Percentiles rank a stretch among this genome's conserved stretches.
Conservation (phyloP, 2,888 invertebrate genomes). For the Notodonta dromedarius region DNA sequence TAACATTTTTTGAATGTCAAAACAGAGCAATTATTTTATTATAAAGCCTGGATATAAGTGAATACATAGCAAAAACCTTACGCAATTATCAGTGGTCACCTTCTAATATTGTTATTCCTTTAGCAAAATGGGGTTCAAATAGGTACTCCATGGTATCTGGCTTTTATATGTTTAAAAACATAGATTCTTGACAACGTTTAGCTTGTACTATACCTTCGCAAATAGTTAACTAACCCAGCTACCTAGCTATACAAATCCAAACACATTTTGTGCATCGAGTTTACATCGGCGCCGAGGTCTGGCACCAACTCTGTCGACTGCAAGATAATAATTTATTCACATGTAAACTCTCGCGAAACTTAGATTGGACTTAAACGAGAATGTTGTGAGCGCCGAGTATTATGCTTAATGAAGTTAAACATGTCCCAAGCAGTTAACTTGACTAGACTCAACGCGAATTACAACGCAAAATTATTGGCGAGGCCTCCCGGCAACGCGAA, state of each 20-base stretch:
- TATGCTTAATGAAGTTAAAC: constrained; percentile 83
- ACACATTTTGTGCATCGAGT: constrained; percentile 46
- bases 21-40: too few relatives aligned
- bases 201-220: constrained; percentile 13
- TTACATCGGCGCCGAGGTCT: constrained; percentile 32
- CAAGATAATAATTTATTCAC: constrained; percentile 82
- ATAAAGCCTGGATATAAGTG: too few relatives aligned
- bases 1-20: too few relatives aligned
- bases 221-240: constrained; percentile 22
- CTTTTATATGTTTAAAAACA: neutral
- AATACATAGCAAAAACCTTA: too few relatives aligned
- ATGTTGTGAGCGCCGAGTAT: constrained; percentile 74
- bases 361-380: constrained; percentile 84
- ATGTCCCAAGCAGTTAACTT: constrained; percentile 70
- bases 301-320: constrained; percentile 63
- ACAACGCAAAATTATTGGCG: constrained; percentile 52
- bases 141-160: too few relatives aligned
- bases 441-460: constrained; percentile 56
- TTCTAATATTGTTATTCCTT: too few relatives aligned
- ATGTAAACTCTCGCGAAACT: constrained; percentile 78
- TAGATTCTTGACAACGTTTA: constrained; percentile 8
- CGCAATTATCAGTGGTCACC: too few relatives aligned
- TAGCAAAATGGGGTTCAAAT: too few relatives aligned
- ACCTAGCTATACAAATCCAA: constrained; percentile 37
- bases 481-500: constrained; percentile 27